Percentiles rank a stretch among this genome's conserved stretches.
Evolutionary conservation across 2,888 invertebrate genomes (phyloP).

Genomic region (Leptopilina drosophilae): DNA sequence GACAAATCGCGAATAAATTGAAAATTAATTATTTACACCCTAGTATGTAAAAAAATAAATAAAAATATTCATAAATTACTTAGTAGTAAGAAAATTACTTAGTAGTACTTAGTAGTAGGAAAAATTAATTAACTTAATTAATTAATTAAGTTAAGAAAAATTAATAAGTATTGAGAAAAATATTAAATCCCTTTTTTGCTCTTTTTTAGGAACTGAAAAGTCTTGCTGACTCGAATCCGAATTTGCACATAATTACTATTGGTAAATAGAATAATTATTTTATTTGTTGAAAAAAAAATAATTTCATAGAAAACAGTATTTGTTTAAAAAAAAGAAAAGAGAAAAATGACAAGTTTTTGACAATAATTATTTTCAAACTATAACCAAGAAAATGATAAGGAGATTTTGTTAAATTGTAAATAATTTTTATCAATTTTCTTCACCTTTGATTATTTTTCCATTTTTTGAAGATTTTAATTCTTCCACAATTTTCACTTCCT

Average conservation of each 20-base stretch:
- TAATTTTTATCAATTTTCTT: background rate
- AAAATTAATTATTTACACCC: background rate
- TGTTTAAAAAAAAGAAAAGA: background rate
- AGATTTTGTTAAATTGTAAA: background rate
- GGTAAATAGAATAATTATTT: slow-evolving; percentile 3
- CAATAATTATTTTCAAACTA: background rate
- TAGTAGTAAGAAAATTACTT: no score
- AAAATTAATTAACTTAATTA: no score
- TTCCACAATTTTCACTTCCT: background rate
- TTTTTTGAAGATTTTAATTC: background rate
- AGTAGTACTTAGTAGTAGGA: no score
- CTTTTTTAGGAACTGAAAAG: slow-evolving; percentile 47
- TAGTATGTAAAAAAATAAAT: no score
- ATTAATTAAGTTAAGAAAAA: background rate
- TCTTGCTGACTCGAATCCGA: slow-evolving; percentile 43
- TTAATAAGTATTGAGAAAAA: background rate
- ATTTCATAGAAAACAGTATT: background rate
- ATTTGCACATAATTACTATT: slow-evolving; percentile 41
- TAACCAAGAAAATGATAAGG: background rate
- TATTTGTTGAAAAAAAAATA: background rate
- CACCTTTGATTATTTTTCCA: background rate
- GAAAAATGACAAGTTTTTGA: background rate
- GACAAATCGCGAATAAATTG: background rate
- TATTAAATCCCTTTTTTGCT: background rate
- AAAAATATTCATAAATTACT: no score